Evolutionary conservation across 2,888 invertebrate species (phyloP), one percentile per base, ranked within the genome.

Genomic region (Nomada lathburiana): DNA sequence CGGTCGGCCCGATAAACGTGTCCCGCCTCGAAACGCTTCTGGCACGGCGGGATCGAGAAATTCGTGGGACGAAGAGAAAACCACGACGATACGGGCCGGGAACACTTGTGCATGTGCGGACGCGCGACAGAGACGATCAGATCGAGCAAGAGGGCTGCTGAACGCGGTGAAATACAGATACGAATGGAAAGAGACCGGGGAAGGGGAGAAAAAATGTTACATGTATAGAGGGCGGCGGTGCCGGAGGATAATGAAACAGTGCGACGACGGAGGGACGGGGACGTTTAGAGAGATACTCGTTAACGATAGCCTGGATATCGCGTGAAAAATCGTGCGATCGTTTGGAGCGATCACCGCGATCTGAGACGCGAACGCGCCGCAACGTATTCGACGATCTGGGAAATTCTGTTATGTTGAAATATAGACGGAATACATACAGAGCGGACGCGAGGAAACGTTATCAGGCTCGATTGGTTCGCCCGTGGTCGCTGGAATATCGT

Each of bases 261-360:
- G 42, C 23, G 55, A 23, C 69, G 81, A 76, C 52, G 63, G 69
- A 36, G 80, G 67, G 79, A 71, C 73, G 82, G 78, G 67, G 76
- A 55, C 71, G 67, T 75, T 82, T 65, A 62, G 83, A 57, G 76
- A 84, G 87, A 85, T 87, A 81, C 79, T 87, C 83, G 87, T 87
- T 87, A 87, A 87, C 85, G 86, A 86, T 83, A 86, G 23, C 63
- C 64, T 5, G 2, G 65, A 67, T 86, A 87, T 86, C 85, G 80
- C 68, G 47, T 70, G 87, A 86, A 87, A 86, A 87, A 86, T 86
- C 86, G 87, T 55, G 60, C 75, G 84, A 86, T 86, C 84, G 80
- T 80, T 72, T 73, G 47, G 60, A 36, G 65, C 80, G 86, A 86
- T 86, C 71, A n/a, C 72, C 55, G 73, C 79, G 68, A 72, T 76